A percentile compares a stretch with the other conserved stretches of the same genome.
These are phyloP conservation scores for Tragulus kanchil DNA, from an alignment of 2,113 vertebrate genomes.

Conservation along the genomic window DNA sequence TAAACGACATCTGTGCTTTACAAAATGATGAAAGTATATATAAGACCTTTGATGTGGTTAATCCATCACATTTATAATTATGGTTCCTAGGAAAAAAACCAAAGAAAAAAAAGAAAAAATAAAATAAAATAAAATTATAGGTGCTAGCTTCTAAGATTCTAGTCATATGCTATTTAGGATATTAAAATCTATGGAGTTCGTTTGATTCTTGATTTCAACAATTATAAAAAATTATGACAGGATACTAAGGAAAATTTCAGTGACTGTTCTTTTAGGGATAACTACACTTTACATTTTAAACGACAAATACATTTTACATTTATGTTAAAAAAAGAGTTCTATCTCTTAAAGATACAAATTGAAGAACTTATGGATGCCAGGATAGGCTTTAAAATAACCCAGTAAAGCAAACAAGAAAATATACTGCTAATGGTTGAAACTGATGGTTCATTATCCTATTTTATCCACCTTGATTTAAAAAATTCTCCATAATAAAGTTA, in stretches of 20 bases:
- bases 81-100: background rate
- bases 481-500: slow-evolving; percentile 6
- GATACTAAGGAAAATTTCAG: background rate
- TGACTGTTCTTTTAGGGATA: background rate
- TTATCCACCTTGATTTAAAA: background rate
- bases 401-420: background rate
- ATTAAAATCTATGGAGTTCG: background rate
- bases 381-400: background rate
- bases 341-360: background rate
- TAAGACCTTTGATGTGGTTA: background rate
- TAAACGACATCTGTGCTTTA: slow-evolving; percentile 1
- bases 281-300: slow-evolving; percentile 29
- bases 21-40: slow-evolving; percentile 25
- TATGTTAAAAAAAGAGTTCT: background rate
- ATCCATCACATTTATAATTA: slow-evolving; percentile 40
- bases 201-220: background rate
- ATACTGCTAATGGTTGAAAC: background rate
- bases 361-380: background rate
- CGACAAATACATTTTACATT: background rate
- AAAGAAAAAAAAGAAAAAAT: too few relatives aligned
- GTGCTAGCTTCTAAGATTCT: background rate
- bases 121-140: background rate
- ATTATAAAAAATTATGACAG: background rate
- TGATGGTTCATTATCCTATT: background rate
- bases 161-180: background rate